phyloP scores from a whole-genome alignment of 2,797 vertebrate genomes.

The Eulemur rubriventer region DNA sequence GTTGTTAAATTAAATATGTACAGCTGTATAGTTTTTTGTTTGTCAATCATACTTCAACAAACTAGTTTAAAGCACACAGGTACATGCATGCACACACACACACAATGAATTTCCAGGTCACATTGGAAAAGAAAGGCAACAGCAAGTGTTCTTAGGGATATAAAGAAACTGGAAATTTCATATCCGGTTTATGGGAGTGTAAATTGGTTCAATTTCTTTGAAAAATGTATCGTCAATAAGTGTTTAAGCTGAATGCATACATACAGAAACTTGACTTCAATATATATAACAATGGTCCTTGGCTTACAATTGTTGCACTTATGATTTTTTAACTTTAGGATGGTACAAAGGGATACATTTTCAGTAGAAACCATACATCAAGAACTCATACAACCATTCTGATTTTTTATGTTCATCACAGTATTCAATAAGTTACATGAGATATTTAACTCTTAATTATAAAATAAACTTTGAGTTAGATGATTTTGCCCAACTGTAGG shows the following conservation, averaged over 20 bases:
- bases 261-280: background rate
- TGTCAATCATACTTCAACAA: background rate
- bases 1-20: background rate
- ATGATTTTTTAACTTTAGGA: background rate
- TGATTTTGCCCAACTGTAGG: background rate
- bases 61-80: background rate
- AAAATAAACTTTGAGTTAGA: background rate
- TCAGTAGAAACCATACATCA: background rate
- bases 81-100: background rate
- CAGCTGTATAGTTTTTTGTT: background rate
- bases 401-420: background rate
- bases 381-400: background rate
- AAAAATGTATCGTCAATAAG: background rate
- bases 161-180: background rate
- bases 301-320: background rate
- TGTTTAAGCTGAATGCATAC: background rate
- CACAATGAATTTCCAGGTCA: background rate
- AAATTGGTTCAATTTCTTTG: background rate
- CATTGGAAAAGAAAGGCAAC: background rate
- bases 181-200: background rate
- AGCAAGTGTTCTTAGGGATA: background rate
- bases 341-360: background rate
- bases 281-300: background rate
- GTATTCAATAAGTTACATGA: background rate
- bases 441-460: background rate